Conservation (phyloP, 2,888 invertebrate genomes). For the Ochropacha duplaris region DNA sequence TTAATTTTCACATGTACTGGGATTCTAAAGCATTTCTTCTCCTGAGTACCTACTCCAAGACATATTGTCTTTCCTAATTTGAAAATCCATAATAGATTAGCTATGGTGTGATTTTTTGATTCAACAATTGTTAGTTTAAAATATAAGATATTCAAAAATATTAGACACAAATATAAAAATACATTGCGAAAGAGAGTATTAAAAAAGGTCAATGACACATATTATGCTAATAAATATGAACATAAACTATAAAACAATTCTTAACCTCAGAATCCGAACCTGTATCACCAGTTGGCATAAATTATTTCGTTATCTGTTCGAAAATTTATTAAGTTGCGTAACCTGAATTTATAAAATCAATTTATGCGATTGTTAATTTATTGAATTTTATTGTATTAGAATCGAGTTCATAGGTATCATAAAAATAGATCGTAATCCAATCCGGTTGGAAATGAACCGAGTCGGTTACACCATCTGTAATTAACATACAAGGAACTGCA, state of each 20-base stretch:
- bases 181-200: neutral
- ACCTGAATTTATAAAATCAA: neutral
- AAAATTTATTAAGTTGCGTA: neutral
- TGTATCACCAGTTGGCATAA: neutral
- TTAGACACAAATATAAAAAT: neutral
- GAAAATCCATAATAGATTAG: too few relatives aligned
- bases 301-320: neutral
- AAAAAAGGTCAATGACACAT: conserved; percentile 4
- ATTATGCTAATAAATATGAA: conserved; percentile 13
- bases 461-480: conserved; percentile 33
- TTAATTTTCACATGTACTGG: neutral
- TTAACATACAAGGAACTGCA: conserved; percentile 52
- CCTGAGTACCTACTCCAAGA: too few relatives aligned
- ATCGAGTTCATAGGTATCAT: conserved; percentile 2
- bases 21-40: too few relatives aligned
- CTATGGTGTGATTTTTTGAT: too few relatives aligned
- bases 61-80: too few relatives aligned
- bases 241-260: conserved; percentile 14
- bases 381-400: neutral
- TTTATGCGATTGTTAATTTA: conserved; percentile 1
- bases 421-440: conserved; percentile 2
- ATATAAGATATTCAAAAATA: neutral
- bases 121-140: too few relatives aligned
- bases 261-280: conserved; percentile 16
- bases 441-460: neutral